These are phyloP conservation scores for Theristicus caerulescens DNA, from an alignment of 2,113 vertebrate species.

Conservation along the genomic window DNA sequence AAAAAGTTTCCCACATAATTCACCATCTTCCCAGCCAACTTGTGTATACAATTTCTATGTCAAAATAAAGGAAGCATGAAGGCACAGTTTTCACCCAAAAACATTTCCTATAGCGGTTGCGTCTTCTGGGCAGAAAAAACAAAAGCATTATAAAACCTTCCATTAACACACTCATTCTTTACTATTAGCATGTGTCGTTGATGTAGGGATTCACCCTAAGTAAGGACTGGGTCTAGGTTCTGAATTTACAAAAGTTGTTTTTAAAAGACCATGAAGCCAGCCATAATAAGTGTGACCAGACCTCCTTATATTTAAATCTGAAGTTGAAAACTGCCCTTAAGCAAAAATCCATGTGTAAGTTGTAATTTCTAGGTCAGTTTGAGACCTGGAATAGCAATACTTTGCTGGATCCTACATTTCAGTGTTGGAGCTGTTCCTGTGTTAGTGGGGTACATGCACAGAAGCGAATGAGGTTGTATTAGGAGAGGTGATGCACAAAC, in stretches of 20 bases:
- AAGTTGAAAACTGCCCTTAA: neutral
- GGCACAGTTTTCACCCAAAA: neutral
- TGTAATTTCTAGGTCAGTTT: neutral
- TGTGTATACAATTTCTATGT: accelerated
- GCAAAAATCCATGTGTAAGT: neutral
- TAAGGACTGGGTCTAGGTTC: neutral
- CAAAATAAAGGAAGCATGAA: neutral
- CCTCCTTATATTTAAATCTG: neutral
- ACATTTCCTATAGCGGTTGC: neutral
- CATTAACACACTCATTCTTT: neutral
- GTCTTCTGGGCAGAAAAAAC: neutral
- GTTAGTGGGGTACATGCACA: neutral
- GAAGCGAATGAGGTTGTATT: neutral
- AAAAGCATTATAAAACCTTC: neutral
- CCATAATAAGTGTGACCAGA: neutral
- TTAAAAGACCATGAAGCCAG: neutral
- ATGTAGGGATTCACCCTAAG: neutral
- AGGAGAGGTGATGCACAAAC: neutral
- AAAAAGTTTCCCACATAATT: neutral
- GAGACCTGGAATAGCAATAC: neutral
- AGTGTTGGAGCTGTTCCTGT: neutral
- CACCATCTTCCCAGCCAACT: neutral
- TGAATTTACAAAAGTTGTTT: neutral
- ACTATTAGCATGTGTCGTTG: neutral
- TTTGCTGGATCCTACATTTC: neutral